A percentile compares a stretch with the other conserved stretches of the same genome.
These are phyloP conservation scores for Streptopelia turtur DNA, from an alignment of 2,797 vertebrate genomes.

Conservation along the genomic window DNA sequence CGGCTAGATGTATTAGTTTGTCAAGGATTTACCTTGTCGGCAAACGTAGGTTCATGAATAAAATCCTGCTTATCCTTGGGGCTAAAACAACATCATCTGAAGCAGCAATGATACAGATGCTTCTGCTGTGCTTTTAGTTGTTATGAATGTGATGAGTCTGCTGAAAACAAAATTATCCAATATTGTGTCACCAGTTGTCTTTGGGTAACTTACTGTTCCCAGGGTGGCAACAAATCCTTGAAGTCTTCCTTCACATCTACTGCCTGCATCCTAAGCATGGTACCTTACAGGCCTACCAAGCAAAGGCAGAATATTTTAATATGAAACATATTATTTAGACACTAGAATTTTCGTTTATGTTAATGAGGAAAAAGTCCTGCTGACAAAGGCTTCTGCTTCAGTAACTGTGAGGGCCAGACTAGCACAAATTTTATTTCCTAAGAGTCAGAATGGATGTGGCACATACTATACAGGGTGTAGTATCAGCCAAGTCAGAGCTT, in stretches of 20 bases:
- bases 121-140: background rate
- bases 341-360: background rate
- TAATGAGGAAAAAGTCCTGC: background rate
- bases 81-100: background rate
- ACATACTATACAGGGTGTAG: fast-evolving
- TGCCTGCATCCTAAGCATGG: background rate
- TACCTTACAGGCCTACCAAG: background rate
- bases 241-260: background rate
- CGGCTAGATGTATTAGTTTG: background rate
- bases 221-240: background rate
- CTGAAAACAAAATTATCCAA: background rate
- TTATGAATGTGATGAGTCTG: background rate
- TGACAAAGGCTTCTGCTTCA: background rate
- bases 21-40: background rate
- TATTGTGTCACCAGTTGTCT: background rate
- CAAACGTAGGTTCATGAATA: background rate
- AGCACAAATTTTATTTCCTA: background rate
- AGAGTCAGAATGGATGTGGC: background rate
- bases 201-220: background rate
- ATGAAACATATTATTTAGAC: background rate
- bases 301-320: background rate
- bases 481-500: background rate
- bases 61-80: background rate
- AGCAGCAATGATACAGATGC: background rate
- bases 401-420: background rate